Evolutionary conservation across 2,113 vertebrate genomes (phyloP).

Genomic region (Dromas ardeola): DNA sequence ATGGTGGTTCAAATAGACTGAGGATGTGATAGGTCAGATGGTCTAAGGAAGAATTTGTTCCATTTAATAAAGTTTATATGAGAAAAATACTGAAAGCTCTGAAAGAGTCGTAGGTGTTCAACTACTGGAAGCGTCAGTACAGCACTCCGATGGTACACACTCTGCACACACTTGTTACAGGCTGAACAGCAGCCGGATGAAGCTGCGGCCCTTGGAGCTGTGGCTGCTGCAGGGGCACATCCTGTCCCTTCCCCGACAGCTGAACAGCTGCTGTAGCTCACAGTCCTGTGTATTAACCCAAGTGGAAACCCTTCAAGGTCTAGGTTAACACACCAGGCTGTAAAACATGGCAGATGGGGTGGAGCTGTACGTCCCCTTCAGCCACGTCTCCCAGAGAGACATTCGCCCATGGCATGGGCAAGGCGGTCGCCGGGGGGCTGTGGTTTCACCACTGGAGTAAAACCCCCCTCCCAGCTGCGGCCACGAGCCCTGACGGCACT

Average conservation of each 20-base stretch:
- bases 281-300: neutral
- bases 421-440: rapidly evolving
- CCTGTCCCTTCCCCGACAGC: neutral
- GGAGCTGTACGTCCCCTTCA: neutral
- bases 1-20: neutral
- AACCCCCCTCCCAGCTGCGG: rapidly evolving
- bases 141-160: neutral
- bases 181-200: neutral
- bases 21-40: neutral
- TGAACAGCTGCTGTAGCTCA: neutral
- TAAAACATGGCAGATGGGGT: rapidly evolving
- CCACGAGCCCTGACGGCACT: rapidly evolving
- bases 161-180: rapidly evolving
- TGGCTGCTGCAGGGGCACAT: neutral
- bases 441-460: neutral
- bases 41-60: neutral
- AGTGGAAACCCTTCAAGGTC: neutral
- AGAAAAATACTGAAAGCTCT: neutral
- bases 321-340: neutral
- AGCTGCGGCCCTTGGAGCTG: neutral
- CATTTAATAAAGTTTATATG: neutral
- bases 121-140: neutral
- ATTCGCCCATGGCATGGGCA: rapidly evolving
- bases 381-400: neutral
- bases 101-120: neutral